These are phyloP conservation scores for Moxostoma hubbsi DNA, from an alignment of 2,797 vertebrate genomes.

Conservation along the genomic window DNA sequence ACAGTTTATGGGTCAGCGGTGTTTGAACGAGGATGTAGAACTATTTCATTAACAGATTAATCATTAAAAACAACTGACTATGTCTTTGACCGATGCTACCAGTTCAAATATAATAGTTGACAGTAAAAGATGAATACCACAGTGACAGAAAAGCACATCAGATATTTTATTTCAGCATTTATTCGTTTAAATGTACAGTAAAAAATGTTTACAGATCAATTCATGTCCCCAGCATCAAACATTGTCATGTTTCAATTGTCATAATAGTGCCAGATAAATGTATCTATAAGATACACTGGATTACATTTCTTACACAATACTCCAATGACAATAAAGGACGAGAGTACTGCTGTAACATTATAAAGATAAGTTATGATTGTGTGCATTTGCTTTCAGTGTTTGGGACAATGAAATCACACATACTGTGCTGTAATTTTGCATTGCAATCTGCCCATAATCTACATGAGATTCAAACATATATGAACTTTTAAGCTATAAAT, in stretches of 20 bases:
- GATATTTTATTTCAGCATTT: conserved; percentile 81
- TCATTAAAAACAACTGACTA: too few species aligned
- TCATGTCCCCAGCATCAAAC: conserved; percentile 92
- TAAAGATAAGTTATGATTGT: conserved; percentile 83
- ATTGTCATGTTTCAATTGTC: conserved; percentile 83
- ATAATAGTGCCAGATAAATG: conserved; percentile 90
- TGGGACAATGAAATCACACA: conserved; percentile 86
- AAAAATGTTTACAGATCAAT: conserved; percentile 89
- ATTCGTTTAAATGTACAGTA: conserved; percentile 91
- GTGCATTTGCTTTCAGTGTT: conserved; percentile 75
- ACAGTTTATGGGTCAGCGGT: too few species aligned
- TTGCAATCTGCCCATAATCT: conserved; percentile 94
- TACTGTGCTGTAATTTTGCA: conserved; percentile 89
- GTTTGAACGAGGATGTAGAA: too few species aligned
- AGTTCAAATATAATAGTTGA: too few species aligned
- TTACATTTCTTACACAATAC: conserved; percentile 84
- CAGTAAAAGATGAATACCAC: too few species aligned
- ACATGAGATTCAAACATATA: conserved; percentile 82
- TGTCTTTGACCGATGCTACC: too few species aligned
- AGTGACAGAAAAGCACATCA: too few species aligned
- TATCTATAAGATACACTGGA: conserved; percentile 99
- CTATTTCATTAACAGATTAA: too few species aligned
- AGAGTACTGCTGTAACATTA: conserved; percentile 95
- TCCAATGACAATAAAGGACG: conserved; percentile 83
- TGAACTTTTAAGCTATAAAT: conserved; percentile 75